These are phyloP conservation scores for Anthopleura xanthogrammica DNA, from an alignment of 92 coral and sea anemone species.

Conservation along the genomic window DNA sequence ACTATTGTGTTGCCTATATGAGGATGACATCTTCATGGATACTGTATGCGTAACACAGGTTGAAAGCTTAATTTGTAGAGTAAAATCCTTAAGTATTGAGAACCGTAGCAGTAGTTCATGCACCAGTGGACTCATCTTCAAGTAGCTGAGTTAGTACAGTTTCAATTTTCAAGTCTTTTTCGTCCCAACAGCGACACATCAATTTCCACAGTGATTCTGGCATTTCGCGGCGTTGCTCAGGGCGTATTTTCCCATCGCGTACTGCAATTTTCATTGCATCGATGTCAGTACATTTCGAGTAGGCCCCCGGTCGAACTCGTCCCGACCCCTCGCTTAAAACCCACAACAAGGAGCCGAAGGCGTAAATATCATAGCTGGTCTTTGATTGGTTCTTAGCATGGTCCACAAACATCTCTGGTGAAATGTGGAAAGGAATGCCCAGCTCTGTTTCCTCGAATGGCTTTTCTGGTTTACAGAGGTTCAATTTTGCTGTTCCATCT, in stretches of 20 bases:
- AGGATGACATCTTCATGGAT: too few relatives aligned
- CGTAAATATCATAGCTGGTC: constrained; percentile 51
- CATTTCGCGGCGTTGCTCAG: constrained; percentile 41
- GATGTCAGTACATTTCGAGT: constrained; percentile 27
- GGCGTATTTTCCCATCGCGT: constrained; percentile 27
- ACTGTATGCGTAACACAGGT: too few relatives aligned
- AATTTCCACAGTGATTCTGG: constrained; percentile 56
- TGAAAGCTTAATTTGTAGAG: too few relatives aligned
- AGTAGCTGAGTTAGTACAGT: neutral
- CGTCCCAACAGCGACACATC: constrained; percentile 53
- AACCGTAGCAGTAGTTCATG: too few relatives aligned
- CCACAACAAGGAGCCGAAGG: constrained; percentile 63
- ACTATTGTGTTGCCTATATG: too few relatives aligned
- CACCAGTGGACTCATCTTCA: too few relatives aligned
- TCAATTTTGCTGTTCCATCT: constrained; percentile 58
- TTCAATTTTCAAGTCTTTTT: neutral
- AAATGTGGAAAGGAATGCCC: constrained; percentile 59
- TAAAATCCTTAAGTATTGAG: too few relatives aligned
- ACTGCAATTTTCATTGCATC: constrained; percentile 52
- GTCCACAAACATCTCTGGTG: constrained; percentile 42
- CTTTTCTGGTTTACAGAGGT: constrained; percentile 55
- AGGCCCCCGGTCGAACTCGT: constrained; percentile 40
- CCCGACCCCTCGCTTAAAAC: constrained; percentile 68
- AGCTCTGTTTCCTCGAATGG: constrained; percentile 52
- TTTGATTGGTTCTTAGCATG: constrained; percentile 23